Evolutionary conservation across 2,113 vertebrate species (phyloP), one percentile per base, ranked within the genome.

Genomic region (Xenopus laevis): DNA sequence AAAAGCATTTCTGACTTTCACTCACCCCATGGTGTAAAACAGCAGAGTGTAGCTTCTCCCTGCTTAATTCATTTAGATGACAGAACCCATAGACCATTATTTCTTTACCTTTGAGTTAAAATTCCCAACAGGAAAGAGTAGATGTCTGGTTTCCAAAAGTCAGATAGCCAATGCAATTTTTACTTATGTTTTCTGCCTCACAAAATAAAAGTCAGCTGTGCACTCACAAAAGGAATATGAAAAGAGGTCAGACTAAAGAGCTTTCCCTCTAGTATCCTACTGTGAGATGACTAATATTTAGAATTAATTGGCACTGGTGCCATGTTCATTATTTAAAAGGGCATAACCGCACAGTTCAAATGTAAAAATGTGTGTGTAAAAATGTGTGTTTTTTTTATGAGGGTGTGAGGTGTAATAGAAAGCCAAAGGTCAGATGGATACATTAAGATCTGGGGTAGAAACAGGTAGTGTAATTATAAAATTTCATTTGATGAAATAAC

Each of bases 71-170:
- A 55, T 15, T 79, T n/a, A 27, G 52, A 62, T 57, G 71, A 72
- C 13, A 45, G 55, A 17, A 12, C 13, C 15, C 27, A 45, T 18
- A 72, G 21, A 9, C 59, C 68, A 13, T 27, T 10, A 59, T 40
- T 27, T 57, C 62, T 76, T 75, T 58, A 65, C 15, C 30, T 71
- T 4, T 52, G 23, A 80, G 69, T 63, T 78, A 80, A 78, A 73
- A 65, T 50, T 10, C 78, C 47, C 65, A 76, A 45, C 40, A 72
- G 59, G 71, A 81, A 78, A 65, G 40, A 70, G 79, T 76, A 7
- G 68, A 58, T 17, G 72, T 4, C 27, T 60, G 69, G 20, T n/a
- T 55, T 73, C 77, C 52, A 73, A 78, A 1, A 62, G 67, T 50
- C n/a, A 69, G 4, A 63, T 10, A 76, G 6, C 1, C 0, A 16